Evolutionary conservation across 2,113 vertebrate genomes (phyloP), one percentile per base, ranked within the genome.

Genomic region (Mobula birostris): DNA sequence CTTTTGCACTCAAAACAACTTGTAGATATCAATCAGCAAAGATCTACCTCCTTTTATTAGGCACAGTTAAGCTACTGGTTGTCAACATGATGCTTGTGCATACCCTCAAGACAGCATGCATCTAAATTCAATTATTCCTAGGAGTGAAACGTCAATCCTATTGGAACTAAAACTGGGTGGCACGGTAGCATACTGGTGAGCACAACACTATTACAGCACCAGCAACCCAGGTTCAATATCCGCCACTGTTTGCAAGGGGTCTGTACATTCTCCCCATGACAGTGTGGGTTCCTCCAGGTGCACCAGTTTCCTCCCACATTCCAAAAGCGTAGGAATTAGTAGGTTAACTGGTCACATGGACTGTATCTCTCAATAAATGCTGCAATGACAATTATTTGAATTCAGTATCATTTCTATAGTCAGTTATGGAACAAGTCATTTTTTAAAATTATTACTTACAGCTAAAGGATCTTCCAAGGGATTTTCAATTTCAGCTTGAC

Each of bases 401-500:
- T 66, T 36, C 8, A 66, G n/a, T 32, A 2, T 90, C 21, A 85
- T 32, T 90, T 32, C 15, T 19, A 90, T 32, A 66, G 17, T 11
- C 61, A 15, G 5, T n/a, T 0, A 85, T 94, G 80, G 92, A 94
- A 94, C 56, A 0, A 94, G 24, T n/a, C 14, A 48, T 29, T 21
- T 36, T 0, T 82, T 94, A 0, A 68, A 36, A 40, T 72, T 48
- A 94, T 2, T 36, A 96, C 97, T 96, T 95, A 99, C 99, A 95
- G 98, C 97, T 9, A 97, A 96, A 0, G 99, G 99, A 77, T 99
- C 99, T 96, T 99, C 99, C 95, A 99, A 96, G 0, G 98, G 97
- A 94, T 98, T 99, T 95, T 99, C 99, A 4, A 99, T 99, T 80
- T 99, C 98, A 0, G 99, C 98, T 95, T 99, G 99, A 11, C 97